phyloP scores from a whole-genome alignment of 1,140 invertebrate species.

The Drosophila nigromelanica region DNA sequence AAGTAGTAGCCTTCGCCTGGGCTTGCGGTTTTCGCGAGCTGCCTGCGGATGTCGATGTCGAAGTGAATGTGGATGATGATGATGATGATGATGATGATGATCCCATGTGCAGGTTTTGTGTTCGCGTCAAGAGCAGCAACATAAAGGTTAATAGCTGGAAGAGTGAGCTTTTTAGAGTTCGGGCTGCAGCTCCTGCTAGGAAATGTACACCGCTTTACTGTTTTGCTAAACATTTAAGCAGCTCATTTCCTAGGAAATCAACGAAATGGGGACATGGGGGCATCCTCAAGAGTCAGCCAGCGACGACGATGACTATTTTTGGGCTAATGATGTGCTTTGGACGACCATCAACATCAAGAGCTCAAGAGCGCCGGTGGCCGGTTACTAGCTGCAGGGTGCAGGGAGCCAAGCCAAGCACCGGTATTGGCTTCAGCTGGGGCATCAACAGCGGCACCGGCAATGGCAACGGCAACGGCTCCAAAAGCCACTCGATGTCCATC shows the following conservation, averaged over 20 bases:
- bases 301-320: conserved; percentile 71
- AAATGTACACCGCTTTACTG: conserved; percentile 75
- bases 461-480: conserved; percentile 35
- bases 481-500: conserved; percentile 78
- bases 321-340: conserved; percentile 75
- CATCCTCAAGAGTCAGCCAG: conserved; percentile 6
- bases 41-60: conserved; percentile 46
- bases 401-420: neutral
- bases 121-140: conserved; percentile 49
- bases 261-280: conserved; percentile 59
- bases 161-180: conserved; percentile 43
- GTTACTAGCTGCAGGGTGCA: neutral
- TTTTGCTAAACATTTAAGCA: conserved; percentile 79
- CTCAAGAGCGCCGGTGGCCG: conserved; percentile 6
- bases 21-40: conserved; percentile 68
- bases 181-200: conserved; percentile 29
- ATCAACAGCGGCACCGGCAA: conserved; percentile 10
- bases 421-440: conserved; percentile 1
- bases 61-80: conserved; percentile 34
- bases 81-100: conserved; percentile 43
- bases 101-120: conserved; percentile 46
- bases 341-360: conserved; percentile 22
- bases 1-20: conserved; percentile 22
- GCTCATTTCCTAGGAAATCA: conserved; percentile 79
- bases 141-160: conserved; percentile 77